These are phyloP conservation scores for Drosophila siamana DNA, from an alignment of 2,888 invertebrate species.

Conservation along the genomic window DNA sequence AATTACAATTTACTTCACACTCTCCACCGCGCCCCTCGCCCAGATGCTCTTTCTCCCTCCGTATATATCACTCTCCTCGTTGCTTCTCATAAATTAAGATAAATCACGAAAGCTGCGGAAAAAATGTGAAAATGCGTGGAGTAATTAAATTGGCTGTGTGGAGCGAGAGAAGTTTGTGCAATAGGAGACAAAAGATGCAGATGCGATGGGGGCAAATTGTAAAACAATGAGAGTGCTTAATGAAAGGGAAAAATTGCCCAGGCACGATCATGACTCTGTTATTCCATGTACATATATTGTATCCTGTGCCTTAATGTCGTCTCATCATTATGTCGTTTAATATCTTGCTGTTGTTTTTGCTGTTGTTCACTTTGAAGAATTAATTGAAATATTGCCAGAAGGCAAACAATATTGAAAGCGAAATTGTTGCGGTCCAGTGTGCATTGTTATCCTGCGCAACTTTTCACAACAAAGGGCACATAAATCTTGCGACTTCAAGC, in stretches of 20 bases:
- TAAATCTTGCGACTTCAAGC: conserved; percentile 60
- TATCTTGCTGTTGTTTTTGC: not conserved
- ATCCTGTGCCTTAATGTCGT: conserved; percentile 4
- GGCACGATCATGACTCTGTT: conserved; percentile 44
- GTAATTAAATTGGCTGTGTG: conserved; percentile 60
- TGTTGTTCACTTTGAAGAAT: conserved; percentile 54
- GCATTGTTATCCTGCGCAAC: conserved; percentile 61
- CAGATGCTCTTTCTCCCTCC: not conserved
- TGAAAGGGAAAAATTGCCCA: conserved; percentile 67
- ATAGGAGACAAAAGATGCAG: conserved; percentile 18
- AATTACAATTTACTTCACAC: conserved; percentile 54
- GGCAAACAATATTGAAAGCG: conserved; percentile 67
- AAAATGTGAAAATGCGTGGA: conserved; percentile 58
- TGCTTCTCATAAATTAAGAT: conserved; percentile 62
- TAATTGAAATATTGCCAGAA: conserved; percentile 70
- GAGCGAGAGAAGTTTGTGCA: not conserved
- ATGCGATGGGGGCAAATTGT: conserved; percentile 32
- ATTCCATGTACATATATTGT: conserved; percentile 7
- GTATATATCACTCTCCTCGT: not conserved
- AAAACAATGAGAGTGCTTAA: conserved; percentile 56
- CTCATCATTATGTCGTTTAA: conserved; percentile 51
- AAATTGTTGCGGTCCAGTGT: conserved; percentile 59
- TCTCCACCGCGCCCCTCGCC: not conserved
- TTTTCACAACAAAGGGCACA: conserved; percentile 63
- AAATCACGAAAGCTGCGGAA: conserved; percentile 60